A percentile compares a stretch with the other conserved stretches of the same genome.
Evolutionary conservation across 1,140 invertebrate genomes (phyloP).

Genomic region (Elymnias hypermnestra): DNA sequence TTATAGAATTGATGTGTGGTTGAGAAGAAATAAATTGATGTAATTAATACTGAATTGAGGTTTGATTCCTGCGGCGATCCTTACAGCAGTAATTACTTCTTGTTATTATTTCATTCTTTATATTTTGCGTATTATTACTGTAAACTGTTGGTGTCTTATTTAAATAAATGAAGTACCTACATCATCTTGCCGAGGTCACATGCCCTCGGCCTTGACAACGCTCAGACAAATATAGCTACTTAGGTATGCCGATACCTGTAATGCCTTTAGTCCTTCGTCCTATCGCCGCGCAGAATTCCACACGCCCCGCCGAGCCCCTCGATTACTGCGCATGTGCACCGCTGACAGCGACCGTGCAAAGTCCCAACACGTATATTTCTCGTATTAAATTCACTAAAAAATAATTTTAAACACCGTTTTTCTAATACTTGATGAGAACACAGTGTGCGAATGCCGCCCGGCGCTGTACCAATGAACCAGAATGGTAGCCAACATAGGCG

Average conservation of each 20-base stretch:
- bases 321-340: constrained; percentile 48
- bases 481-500: constrained; percentile 64
- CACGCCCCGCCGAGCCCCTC: constrained; percentile 61
- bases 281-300: constrained; percentile 49
- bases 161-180: no score
- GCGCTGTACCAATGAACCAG: constrained; percentile 48
- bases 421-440: not conserved
- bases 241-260: constrained; percentile 12
- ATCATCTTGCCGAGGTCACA: constrained; percentile 33
- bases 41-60: no score
- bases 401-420: not conserved
- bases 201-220: constrained; percentile 54
- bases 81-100: no score
- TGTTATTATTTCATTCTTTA: no score
- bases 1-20: no score
- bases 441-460: constrained; percentile 20
- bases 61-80: no score
- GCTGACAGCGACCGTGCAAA: constrained; percentile 51
- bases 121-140: no score
- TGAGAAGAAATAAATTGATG: no score
- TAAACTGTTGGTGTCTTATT: no score
- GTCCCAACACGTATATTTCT: constrained; percentile 50
- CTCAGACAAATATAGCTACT: constrained; percentile 25
- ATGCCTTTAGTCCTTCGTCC: constrained; percentile 53
- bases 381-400: constrained; percentile 21